Base-by-base conservation (phyloP, 2,888 invertebrate species). In the Lasioglossum lativentre region DNA sequence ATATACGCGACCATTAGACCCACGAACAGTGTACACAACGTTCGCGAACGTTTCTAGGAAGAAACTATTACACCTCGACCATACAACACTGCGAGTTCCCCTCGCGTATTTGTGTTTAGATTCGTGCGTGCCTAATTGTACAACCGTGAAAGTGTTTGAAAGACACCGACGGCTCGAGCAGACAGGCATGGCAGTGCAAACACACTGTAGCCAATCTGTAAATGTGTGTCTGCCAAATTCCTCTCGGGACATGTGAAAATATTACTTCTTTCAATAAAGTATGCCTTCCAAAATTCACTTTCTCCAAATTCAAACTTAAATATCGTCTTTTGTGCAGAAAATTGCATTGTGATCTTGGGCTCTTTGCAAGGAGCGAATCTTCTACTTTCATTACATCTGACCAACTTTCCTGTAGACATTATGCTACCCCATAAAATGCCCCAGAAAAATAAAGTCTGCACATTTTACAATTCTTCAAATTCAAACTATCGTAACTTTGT, bases 1-100 rank as follows among this genome's bases (percentile, higher is more conserved):
- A 77, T 76, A 77, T 86, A 77, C 66, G 84, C 40, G 84, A 78
- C 78, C 80, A 70, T 86, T 86, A 84, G 85, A 84, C 42, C 73
- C 76, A 19, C 34, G 52, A 59, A 73, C 59, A 59, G 23, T 47
- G 63, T 52, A 78, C 66, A 78, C 73, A 56, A 47, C 68, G 63
- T 86, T 86, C 59, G 84, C 86, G 71, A 86, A 84, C 74, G 80
- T 84, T 84, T 80, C 77, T 52, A n/a, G 34, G 70, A 74, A 73
- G 73, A 74, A 68, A 77, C 30, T 84, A 27, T 80, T 78, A 85
- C 85, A 78, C 72, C 80, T 85, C 66, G 34, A 52, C 40, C 59
- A 59, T 42, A 70, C 47, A 72, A 45, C 47, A 66, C 56, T 42
- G 63, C 75, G 16, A n/a, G 63, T 27, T 34, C 52, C 73, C 47